These are phyloP conservation scores for Fistularia commersonii DNA, from an alignment of 2,797 vertebrate species.

Conservation along the genomic window DNA sequence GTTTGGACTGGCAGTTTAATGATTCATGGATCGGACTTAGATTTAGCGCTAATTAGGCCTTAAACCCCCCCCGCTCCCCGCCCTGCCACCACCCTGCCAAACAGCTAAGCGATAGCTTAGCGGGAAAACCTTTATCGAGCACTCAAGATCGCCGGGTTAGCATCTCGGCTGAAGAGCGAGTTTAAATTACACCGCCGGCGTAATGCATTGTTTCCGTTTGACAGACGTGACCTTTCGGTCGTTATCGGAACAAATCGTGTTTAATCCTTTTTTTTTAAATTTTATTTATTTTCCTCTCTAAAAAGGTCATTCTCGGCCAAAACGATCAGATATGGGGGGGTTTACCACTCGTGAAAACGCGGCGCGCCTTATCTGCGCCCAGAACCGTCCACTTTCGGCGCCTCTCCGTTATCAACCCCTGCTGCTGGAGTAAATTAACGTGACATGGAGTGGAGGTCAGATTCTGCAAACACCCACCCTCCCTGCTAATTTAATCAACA, in stretches of 20 bases:
- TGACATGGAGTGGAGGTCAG: conserved; percentile 1
- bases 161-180: not conserved
- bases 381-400: conserved; percentile 16
- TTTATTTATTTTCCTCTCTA: not conserved
- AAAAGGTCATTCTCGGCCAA: conserved; percentile 54
- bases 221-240: conserved; percentile 55
- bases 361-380: conserved; percentile 13
- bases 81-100: conserved; percentile 29
- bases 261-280: conserved; percentile 33
- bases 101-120: conserved; percentile 41
- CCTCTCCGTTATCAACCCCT: conserved; percentile 28
- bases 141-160: conserved; percentile 18
- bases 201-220: conserved; percentile 40
- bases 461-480: conserved; percentile 4
- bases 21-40: conserved; percentile 55
- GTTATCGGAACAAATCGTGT: conserved; percentile 45
- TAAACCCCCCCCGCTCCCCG: conserved; percentile 40
- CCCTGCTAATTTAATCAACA: no score
- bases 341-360: conserved; percentile 21
- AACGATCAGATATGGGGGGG: conserved; percentile 39
- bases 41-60: conserved; percentile 58
- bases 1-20: conserved; percentile 52
- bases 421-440: conserved; percentile 20
- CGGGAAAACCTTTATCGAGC: conserved; percentile 20
- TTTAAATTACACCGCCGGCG: conserved; percentile 47